Conservation (phyloP, 2,797 vertebrate genomes). For the Enteromius radiatus region DNA sequence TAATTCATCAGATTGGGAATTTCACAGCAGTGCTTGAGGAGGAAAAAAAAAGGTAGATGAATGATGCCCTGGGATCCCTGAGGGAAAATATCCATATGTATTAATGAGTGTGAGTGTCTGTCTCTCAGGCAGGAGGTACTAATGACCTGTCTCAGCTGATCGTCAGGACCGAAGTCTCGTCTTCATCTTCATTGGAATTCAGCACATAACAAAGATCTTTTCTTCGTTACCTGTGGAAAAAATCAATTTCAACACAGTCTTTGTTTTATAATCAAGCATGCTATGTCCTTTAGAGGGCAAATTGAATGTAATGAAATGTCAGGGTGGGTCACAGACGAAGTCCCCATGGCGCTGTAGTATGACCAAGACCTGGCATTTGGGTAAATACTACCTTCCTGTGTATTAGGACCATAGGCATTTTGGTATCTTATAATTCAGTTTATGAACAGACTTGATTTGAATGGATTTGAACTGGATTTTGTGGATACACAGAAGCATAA, state of each 20-base stretch:
- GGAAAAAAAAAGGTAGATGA: neutral
- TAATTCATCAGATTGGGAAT: constrained; percentile 21
- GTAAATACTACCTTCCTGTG: constrained; percentile 12
- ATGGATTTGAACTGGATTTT: too few relatives aligned
- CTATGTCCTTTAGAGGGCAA: constrained; percentile 45
- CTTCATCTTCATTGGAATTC: constrained; percentile 12
- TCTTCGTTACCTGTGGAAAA: constrained; percentile 16
- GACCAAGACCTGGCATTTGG: constrained; percentile 2
- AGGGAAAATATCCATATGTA: constrained; percentile 32
- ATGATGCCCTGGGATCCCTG: constrained; percentile 21
- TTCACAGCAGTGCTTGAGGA: constrained; percentile 9
- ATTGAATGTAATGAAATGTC: constrained; percentile 49
- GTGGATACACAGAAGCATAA: constrained; percentile 1
- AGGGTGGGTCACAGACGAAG: constrained; percentile 1
- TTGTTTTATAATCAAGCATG: constrained; percentile 50
- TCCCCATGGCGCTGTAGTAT: neutral
- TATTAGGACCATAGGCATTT: neutral
- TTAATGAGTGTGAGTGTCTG: constrained; percentile 39
- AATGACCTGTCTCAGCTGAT: constrained; percentile 39
- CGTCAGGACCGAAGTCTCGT: neutral
- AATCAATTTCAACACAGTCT: constrained; percentile 38
- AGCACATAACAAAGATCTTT: neutral
- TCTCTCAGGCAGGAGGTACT: constrained; percentile 21
- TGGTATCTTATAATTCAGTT: neutral
- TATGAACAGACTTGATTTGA: neutral